Evolutionary conservation across 2,113 vertebrate genomes (phyloP).

Genomic region (Carassius gibelio): DNA sequence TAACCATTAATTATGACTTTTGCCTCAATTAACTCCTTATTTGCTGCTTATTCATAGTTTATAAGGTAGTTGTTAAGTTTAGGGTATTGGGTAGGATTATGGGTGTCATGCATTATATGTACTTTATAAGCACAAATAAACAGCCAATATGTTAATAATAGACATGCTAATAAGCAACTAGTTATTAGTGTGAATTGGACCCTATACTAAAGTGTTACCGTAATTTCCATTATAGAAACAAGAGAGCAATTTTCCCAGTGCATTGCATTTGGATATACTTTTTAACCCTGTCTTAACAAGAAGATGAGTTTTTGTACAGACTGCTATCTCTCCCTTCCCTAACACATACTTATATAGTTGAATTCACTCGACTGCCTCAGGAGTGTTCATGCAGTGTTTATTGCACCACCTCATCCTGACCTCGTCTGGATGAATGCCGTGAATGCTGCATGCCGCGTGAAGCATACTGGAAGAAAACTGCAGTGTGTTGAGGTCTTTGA

Average conservation of each 20-base stretch:
- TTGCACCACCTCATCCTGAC: constrained; percentile 24
- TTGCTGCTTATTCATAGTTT: too few species aligned
- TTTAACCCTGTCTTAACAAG: not conserved
- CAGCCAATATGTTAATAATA: too few species aligned
- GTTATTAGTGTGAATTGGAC: too few species aligned
- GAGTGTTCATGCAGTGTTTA: constrained; percentile 53
- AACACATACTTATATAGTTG: not conserved
- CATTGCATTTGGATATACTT: not conserved
- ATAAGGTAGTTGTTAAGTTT: too few species aligned
- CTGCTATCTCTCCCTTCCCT: not conserved
- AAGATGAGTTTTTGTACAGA: not conserved
- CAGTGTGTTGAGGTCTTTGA: constrained; percentile 19
- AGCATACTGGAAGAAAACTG: not conserved
- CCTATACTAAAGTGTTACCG: too few species aligned
- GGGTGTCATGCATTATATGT: too few species aligned
- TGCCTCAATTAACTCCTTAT: too few species aligned
- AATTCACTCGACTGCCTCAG: constrained; percentile 24
- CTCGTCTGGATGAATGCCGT: constrained; percentile 17
- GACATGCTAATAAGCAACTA: too few species aligned
- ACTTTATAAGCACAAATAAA: too few species aligned
- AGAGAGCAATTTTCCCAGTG: not conserved
- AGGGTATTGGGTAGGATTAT: too few species aligned
- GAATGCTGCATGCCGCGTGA: not conserved
- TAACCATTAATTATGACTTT: too few species aligned
- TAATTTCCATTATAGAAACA: not conserved